Conservation (phyloP, 2,888 invertebrate species). For the Psylliodes chrysocephalus region DNA sequence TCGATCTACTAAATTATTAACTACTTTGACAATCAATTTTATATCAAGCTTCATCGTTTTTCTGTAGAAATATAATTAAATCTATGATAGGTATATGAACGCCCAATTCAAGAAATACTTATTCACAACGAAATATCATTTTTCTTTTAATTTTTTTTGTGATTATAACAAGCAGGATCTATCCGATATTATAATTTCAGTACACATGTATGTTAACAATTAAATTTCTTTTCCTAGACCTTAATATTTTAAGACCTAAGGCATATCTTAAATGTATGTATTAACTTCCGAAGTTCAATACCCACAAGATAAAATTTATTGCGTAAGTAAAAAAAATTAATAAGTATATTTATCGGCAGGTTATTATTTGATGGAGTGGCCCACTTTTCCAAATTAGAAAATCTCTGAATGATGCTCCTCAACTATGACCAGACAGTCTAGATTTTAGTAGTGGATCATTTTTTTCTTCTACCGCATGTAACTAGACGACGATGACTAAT, state of each 20-base stretch:
- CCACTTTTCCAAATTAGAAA: neutral
- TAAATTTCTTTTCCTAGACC: neutral
- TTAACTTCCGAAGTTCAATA: neutral
- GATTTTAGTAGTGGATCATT: neutral
- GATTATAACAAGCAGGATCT: too few relatives aligned
- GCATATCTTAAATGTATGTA: neutral
- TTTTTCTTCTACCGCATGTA: neutral
- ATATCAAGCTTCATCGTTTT: too few relatives aligned
- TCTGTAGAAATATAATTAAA: too few relatives aligned
- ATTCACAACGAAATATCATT: too few relatives aligned
- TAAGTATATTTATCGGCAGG: neutral
- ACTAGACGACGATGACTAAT: neutral
- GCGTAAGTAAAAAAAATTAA: neutral
- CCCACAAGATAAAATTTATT: neutral
- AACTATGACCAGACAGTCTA: conserved; percentile 8
- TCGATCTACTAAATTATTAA: too few relatives aligned
- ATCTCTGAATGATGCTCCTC: neutral
- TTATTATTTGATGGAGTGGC: neutral
- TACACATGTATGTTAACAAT: too few relatives aligned
- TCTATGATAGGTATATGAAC: too few relatives aligned
- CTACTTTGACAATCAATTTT: too few relatives aligned
- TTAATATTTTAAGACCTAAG: neutral
- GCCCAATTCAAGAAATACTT: too few relatives aligned
- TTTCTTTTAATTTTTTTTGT: too few relatives aligned
- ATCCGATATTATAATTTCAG: too few relatives aligned